Percentiles rank a stretch among this genome's conserved stretches.
These are phyloP conservation scores for Polymixis lichenea DNA, from an alignment of 2,888 invertebrate species.

Conservation along the genomic window DNA sequence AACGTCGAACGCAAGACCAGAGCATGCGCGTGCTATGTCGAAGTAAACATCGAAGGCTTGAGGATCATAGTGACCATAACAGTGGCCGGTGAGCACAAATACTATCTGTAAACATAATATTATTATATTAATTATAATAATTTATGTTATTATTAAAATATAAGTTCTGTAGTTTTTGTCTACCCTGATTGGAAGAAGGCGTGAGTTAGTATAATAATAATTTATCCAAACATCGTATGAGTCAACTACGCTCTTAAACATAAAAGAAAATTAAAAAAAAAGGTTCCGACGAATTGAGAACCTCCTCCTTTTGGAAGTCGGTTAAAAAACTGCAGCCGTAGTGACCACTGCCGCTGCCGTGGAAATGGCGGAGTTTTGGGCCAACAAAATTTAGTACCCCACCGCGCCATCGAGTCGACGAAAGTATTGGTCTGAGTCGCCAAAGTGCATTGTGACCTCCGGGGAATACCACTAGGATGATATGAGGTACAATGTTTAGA, in stretches of 20 bases:
- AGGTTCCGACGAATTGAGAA: too few species aligned
- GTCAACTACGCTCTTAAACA: background rate
- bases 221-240: background rate
- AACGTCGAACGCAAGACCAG: slow-evolving; percentile 49
- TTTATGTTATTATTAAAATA: too few species aligned
- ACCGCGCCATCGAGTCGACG: background rate
- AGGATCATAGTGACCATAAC: fast-evolving
- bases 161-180: too few species aligned
- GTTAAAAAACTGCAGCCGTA: too few species aligned
- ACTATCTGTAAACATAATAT: slow-evolving; percentile 46
- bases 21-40: slow-evolving; percentile 59
- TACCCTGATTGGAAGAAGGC: too few species aligned
- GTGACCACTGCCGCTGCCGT: background rate
- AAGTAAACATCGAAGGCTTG: slow-evolving; percentile 49
- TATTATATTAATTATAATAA: background rate
- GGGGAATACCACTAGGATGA: background rate
- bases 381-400: background rate
- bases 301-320: too few species aligned
- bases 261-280: too few species aligned
- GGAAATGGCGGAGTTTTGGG: background rate
- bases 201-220: too few species aligned
- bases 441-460: too few species aligned
- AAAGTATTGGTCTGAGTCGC: background rate
- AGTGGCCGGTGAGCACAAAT: slow-evolving; percentile 61
- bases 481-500: background rate